Base-by-base conservation (phyloP, 1,140 invertebrate genomes). In the Philotrypesis tridentata region DNA sequence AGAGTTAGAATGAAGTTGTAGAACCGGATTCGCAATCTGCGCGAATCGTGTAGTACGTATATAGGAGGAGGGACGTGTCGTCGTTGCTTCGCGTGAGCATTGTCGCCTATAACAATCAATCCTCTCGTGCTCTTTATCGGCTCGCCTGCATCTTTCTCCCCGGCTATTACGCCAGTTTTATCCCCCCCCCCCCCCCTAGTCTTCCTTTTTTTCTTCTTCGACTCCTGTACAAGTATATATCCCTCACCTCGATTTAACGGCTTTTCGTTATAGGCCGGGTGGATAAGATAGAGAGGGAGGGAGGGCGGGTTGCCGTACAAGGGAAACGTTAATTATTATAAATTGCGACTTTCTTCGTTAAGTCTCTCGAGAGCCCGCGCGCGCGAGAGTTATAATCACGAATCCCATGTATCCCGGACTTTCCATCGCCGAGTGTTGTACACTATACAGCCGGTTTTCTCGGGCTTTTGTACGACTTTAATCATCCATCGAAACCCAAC, bases 11-110 rank as follows among this genome's bases (percentile, higher is more conserved):
- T 27, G 43, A 67, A 79, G 48, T 82, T 72, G 82, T 80, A 75
- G 82, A 86, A 86, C 82, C 79, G 81, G 85, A 84, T 85, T 78
- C 48, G 48, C 48, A n/a, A 55, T 55, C 17, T 55, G n/a, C 7
- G 43, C 80, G 80, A 2, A 6, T 23, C 37, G n/a, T 17, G 65
- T 31, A 37, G n/a, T n/a, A n/a, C n/a, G n/a, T n/a, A n/a, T n/a
- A n/a, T n/a, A n/a, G n/a, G n/a, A n/a, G n/a, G n/a, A n/a, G n/a
- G n/a, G n/a, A n/a, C n/a, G n/a, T 65, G 23, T 33, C 17, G 37
- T 12, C 25, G 33, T 23, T 3, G 12, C 25, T 79, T 43, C 55
- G 40, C 43, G 21, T 29, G 61, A 65, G 40, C 65, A 73, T 84
- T 84, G 61, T 65, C 74, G 61, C 72, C 48, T 55, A n/a, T n/a